Conservation (phyloP, 2,113 vertebrate genomes). For the Drymodes brunneopygia region DNA sequence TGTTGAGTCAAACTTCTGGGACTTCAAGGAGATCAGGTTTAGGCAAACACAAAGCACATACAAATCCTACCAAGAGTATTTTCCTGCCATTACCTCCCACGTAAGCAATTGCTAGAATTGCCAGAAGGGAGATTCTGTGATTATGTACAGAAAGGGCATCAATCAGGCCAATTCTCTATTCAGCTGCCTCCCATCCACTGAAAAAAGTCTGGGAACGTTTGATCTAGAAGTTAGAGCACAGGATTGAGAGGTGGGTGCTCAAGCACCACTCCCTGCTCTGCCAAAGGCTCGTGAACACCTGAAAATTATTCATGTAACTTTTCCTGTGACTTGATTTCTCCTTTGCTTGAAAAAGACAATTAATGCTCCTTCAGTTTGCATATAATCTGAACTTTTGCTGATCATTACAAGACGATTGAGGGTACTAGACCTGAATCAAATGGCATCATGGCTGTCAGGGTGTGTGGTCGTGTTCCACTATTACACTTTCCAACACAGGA, state of each 20-base stretch:
- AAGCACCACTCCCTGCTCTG: constrained; percentile 32
- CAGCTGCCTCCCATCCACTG: constrained; percentile 51
- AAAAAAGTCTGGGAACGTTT: constrained; percentile 55
- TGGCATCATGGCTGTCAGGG: not conserved
- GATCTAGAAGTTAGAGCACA: constrained; percentile 23
- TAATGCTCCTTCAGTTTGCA: not conserved
- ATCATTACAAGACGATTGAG: not conserved
- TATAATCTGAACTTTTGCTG: not conserved
- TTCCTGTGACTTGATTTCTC: constrained; percentile 47
- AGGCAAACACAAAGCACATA: constrained; percentile 58
- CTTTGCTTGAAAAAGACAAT: not conserved
- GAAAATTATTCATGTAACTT: constrained; percentile 55
- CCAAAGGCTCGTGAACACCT: constrained; percentile 39
- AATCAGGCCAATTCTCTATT: constrained; percentile 53
- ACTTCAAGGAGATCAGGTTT: constrained; percentile 63
- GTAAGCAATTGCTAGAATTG: constrained; percentile 60
- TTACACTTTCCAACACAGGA: not conserved
- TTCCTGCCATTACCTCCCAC: constrained; percentile 63
- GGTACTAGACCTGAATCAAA: not conserved
- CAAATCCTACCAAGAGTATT: constrained; percentile 57
- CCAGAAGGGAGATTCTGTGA: constrained; percentile 57
- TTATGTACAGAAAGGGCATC: constrained; percentile 60
- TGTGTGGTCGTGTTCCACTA: not conserved
- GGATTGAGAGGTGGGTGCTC: constrained; percentile 25
- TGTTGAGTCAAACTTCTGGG: constrained; percentile 7